Conservation (phyloP, 35 echinoderm and acorn worm genomes). For the Eucidaris tribuloides region DNA sequence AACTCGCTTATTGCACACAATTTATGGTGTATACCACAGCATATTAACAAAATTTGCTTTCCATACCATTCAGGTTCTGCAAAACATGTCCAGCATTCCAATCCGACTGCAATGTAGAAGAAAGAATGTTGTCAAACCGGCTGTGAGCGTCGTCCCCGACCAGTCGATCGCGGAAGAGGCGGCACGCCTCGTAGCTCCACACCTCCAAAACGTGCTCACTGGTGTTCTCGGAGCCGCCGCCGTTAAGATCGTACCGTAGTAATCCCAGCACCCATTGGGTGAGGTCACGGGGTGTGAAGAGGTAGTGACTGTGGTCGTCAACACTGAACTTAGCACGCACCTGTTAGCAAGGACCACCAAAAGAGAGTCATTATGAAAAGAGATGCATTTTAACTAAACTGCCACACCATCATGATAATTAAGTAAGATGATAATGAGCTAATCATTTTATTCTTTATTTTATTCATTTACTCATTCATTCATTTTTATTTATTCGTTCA, state of each 20-base stretch:
- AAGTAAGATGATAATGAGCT: too few species aligned
- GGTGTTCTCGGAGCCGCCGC: constrained; percentile 50
- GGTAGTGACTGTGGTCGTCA: constrained; percentile 97
- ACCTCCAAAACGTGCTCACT: constrained; percentile 93
- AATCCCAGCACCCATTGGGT: constrained; percentile 92
- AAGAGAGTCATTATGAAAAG: too few species aligned
- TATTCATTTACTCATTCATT: too few species aligned
- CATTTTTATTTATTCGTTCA: too few species aligned
- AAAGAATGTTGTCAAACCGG: constrained; percentile 84
- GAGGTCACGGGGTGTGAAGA: constrained; percentile 93
- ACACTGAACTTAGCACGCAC: constrained; percentile 79
- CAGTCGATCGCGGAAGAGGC: constrained; percentile 85
- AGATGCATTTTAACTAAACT: too few species aligned
- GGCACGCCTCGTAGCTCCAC: constrained; percentile 87
- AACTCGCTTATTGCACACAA: background rate
- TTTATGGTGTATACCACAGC: background rate
- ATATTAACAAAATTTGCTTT: background rate
- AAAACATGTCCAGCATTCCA: constrained; percentile 98
- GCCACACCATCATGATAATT: too few species aligned
- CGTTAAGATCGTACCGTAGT: constrained; percentile 88
- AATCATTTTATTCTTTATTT: too few species aligned
- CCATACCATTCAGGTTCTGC: constrained; percentile 71
- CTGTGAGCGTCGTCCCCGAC: constrained; percentile 78
- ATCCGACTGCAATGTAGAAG: constrained; percentile 71
- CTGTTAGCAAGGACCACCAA: constrained; percentile 48